Percentiles rank a stretch among this genome's conserved stretches.
Conservation (phyloP, 2,888 invertebrate species). For the Lasioglossum calceatum region DNA sequence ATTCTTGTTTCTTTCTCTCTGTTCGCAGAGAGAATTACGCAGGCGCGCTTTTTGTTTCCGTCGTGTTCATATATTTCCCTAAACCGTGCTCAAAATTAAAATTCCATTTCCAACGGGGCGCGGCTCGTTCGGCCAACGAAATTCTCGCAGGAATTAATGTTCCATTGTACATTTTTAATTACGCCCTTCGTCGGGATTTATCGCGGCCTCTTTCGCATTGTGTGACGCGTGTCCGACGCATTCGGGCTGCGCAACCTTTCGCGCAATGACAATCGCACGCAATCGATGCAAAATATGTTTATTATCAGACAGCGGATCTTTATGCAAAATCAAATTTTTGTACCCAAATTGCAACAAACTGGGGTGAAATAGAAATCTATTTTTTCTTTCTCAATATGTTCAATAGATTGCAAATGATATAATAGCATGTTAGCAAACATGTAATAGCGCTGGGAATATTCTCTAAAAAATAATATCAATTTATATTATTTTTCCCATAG, state of each 20-base stretch:
- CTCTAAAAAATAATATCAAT: too few relatives aligned
- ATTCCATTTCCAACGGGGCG: slow-evolving; percentile 6
- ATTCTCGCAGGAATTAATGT: slow-evolving; percentile 22
- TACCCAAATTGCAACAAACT: too few relatives aligned
- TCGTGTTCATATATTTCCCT: neutral
- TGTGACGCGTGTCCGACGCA: slow-evolving; percentile 1
- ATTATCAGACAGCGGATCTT: neutral
- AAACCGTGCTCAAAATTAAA: slow-evolving; percentile 28
- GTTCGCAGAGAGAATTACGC: neutral
- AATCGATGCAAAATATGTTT: neutral
- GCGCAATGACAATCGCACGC: neutral
- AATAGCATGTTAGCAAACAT: too few relatives aligned
- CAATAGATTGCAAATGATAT: too few relatives aligned
- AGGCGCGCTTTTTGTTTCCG: neutral
- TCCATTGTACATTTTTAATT: slow-evolving; percentile 43
- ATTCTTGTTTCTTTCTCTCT: too few relatives aligned
- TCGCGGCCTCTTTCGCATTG: neutral
- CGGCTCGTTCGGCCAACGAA: neutral
- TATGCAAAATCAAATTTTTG: too few relatives aligned
- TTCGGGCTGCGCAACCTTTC: neutral
- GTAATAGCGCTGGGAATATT: too few relatives aligned
- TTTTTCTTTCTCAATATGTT: too few relatives aligned
- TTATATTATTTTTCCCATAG: too few relatives aligned
- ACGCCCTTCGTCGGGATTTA: slow-evolving; percentile 11
- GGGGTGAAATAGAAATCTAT: too few relatives aligned